phyloP scores from a whole-genome alignment of 2,888 invertebrate species.

The Pristionchus arcanus region DNA sequence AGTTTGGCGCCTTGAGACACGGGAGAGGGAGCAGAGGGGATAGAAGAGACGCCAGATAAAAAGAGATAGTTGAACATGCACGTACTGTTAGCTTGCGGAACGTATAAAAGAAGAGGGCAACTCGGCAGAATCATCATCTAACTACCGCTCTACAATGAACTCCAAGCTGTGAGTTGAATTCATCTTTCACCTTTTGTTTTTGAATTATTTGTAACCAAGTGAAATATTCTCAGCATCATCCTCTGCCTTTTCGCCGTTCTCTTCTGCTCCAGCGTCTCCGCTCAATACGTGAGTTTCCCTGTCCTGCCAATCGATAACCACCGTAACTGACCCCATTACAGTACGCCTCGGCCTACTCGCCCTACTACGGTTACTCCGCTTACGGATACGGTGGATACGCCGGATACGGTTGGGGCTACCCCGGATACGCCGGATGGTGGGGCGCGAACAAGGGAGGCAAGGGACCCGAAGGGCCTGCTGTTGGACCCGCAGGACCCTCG shows the following conservation, averaged over 20 bases:
- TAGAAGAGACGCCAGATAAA: background rate
- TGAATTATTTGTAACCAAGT: background rate
- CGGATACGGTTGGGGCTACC: background rate
- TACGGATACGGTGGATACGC: constrained; percentile 2
- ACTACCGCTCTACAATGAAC: background rate
- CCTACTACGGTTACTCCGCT: constrained; percentile 7
- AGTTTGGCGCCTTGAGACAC: background rate
- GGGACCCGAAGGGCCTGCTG: background rate
- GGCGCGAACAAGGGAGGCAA: constrained; percentile 32
- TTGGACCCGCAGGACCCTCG: background rate
- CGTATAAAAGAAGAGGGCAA: background rate
- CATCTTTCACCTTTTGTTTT: background rate
- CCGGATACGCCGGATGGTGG: constrained; percentile 41
- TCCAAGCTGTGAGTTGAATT: background rate
- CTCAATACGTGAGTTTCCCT: constrained; percentile 5
- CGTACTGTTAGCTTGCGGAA: background rate
- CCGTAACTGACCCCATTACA: background rate
- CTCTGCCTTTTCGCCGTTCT: constrained; percentile 14
- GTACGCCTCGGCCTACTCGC: constrained; percentile 21
- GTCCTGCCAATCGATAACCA: background rate
- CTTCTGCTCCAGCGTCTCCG: background rate
- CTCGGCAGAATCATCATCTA: background rate
- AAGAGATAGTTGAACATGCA: background rate
- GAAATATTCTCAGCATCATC: background rate
- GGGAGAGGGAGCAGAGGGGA: background rate